Evolutionary conservation across 2,888 invertebrate genomes (phyloP).

Genomic region (Seira musarum): DNA sequence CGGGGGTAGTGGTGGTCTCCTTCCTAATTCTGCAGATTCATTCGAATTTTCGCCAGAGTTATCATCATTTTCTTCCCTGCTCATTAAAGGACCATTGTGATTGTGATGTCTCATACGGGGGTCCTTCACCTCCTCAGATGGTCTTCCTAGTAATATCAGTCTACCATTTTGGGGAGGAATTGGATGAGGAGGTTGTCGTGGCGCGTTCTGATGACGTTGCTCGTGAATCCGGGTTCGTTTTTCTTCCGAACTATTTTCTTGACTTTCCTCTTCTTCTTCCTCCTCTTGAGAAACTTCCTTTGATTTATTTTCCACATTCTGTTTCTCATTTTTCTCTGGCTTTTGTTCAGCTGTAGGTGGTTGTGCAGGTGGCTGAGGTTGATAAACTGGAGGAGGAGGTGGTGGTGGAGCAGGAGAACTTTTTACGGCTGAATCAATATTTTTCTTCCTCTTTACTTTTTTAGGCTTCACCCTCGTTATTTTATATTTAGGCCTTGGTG

Average conservation of each 20-base stretch:
- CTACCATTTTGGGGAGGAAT: background rate
- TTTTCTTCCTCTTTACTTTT: constrained; percentile 18
- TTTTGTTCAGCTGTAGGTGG: constrained; percentile 1
- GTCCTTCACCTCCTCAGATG: constrained; percentile 37
- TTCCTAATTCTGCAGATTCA: constrained; percentile 24
- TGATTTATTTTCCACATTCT: constrained; percentile 17
- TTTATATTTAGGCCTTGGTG: constrained; percentile 42
- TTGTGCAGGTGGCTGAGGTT: background rate
- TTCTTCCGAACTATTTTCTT: constrained; percentile 56
- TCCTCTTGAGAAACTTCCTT: constrained; percentile 31
- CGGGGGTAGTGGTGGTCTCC: constrained; percentile 26
- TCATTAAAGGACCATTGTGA: background rate
- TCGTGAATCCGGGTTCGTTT: background rate
- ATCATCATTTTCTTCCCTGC: constrained; percentile 27
- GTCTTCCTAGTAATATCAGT: constrained; percentile 31
- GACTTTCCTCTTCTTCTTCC: constrained; percentile 43
- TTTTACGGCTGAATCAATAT: no score
- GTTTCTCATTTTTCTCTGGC: constrained; percentile 6
- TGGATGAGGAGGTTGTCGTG: background rate
- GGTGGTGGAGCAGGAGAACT: no score
- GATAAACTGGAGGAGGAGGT: background rate
- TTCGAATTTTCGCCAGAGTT: constrained; percentile 47
- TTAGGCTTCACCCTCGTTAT: constrained; percentile 11
- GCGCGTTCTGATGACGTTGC: background rate
- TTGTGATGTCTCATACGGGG: background rate